Evolutionary conservation across 2,888 invertebrate genomes (phyloP), one percentile per base, ranked within the genome.

Genomic region (Nesidiocoris tenuis): DNA sequence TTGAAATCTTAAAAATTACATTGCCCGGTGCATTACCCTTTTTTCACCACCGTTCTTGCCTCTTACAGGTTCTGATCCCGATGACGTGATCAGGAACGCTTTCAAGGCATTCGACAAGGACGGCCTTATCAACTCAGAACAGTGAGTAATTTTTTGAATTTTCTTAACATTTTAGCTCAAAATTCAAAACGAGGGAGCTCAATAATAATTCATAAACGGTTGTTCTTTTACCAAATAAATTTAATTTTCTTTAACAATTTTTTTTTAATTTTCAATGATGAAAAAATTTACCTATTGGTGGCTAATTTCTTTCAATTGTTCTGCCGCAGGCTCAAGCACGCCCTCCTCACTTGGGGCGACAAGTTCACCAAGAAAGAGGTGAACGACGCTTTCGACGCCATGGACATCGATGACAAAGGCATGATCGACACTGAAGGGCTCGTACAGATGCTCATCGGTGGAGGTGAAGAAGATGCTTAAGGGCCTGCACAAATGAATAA

Each of bases 301-400:
- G 17, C 22, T 17, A 63, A 63, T 5, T 9, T n/a, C 23, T 65
- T 16, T 17, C 65, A 5, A 23, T 9, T n/a, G 9, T 63, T 24
- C 65, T 79, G 77, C 81, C 83, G 1, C 81, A 90, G 91, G 84
- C 87, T 96, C 86, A 91, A 94, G 86, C 93, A 93, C 86, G 92
- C 94, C 82, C 89, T 96, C 84, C 91, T 93, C 90, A 93, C 92
- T 86, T 96, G 91, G 90, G 95, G 96, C 81, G 95, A 96, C 84
- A 95, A 94, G 87, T 96, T 96, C 90, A 86, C 89, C 84, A 87
- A 89, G 82, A 90, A 92, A 84, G 95, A 95, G 85, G 92, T 93
- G 83, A 93, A 95, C 85, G 95, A 95, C 84, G 95, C 95, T 79
- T 95, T 90, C 86, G 95, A 95, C 86, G 92, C 94, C 86, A 94